These are phyloP conservation scores for Sebastes variabilis DNA, from an alignment of 2,797 vertebrate genomes.

Conservation along the genomic window DNA sequence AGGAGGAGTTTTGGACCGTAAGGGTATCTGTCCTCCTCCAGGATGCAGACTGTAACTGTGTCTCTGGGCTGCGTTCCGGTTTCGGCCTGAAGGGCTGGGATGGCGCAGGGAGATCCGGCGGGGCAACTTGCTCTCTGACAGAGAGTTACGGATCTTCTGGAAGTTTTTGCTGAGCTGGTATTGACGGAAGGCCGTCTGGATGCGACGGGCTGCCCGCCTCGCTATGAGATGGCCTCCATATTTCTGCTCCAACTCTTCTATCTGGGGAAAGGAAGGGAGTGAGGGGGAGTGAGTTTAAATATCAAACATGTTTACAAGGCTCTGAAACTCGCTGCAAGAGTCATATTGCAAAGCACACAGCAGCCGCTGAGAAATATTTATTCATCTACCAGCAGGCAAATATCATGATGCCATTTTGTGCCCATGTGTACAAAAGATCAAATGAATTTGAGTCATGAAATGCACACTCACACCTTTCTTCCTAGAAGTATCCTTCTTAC, in stretches of 20 bases:
- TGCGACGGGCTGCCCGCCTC: conserved; percentile 94
- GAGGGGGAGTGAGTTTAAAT: conserved; percentile 33
- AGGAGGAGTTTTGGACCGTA: conserved; percentile 81
- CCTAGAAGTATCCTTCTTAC: conserved; percentile 31
- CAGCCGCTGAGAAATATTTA: conserved; percentile 41
- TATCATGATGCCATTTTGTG: conserved; percentile 27
- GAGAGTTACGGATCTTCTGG: conserved; percentile 97
- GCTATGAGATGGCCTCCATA: conserved; percentile 96
- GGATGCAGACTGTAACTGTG: conserved; percentile 79
- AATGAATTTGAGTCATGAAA: conserved; percentile 31
- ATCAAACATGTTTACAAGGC: conserved; percentile 54
- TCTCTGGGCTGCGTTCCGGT: conserved; percentile 70
- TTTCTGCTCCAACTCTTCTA: conserved; percentile 98
- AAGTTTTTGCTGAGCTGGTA: conserved; percentile 99
- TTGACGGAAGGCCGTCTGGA: conserved; percentile 98
- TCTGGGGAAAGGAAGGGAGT: conserved; percentile 76
- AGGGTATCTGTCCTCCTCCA: conserved; percentile 79
- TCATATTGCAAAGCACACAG: conserved; percentile 42
- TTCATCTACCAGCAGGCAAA: conserved; percentile 47
- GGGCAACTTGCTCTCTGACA: conserved; percentile 94
- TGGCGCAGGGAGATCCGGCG: conserved; percentile 95
- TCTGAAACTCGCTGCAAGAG: conserved; percentile 25
- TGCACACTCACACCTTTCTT: conserved; percentile 18
- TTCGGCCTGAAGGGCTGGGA: conserved; percentile 77
- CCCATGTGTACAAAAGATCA: conserved; percentile 35